Base-by-base conservation (phyloP, 2,888 invertebrate genomes). In the Orthonevra nobilis region DNA sequence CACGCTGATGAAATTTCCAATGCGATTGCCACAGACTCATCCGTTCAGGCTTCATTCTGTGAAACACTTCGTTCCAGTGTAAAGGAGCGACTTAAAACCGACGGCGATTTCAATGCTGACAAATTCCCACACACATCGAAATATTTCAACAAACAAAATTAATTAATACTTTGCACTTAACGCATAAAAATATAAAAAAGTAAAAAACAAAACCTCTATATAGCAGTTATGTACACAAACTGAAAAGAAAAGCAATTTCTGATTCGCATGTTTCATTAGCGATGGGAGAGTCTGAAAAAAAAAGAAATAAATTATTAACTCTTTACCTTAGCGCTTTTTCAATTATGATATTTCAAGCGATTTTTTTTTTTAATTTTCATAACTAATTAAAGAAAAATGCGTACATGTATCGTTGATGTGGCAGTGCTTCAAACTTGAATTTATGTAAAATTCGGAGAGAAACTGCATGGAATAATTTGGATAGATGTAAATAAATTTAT, bases 41-140 rank as follows among this genome's bases (percentile, higher is more conserved):
- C 83, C 6, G 86, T 87, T 3, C 88, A 89, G 75, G 83, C 85
- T 12, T 86, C 89, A 15, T 89, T 85, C 69, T 85, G 86, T 58
- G 89, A 89, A 64, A 86, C 88, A 5, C 79, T 89, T 42, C 86
- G 87, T 15, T 83, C 82, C 1, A 86, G 82, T 83, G 81, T 86
- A 0, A 85, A 86, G 9, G 87, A 89, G 40, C 85, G 89, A 6
- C 84, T 89, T 28, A 86, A 87, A 82, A 85, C 84, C 17, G 89
- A 89, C 74, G 81, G 84, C 9, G 88, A 89, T 75, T 89, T 84
- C 32, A 84, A 84, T 32, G 68, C 86, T n/a, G 85, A 85, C 54
- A 88, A 87, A 84, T 89, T 86, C 86, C 89, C 89, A 81, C 87
- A 87, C 74, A 86, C 87, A 72, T 84, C 87, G 81, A 89, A 88